Evolutionary conservation across 1,140 invertebrate genomes (phyloP).

Genomic region (Conopomorpha cramerella): DNA sequence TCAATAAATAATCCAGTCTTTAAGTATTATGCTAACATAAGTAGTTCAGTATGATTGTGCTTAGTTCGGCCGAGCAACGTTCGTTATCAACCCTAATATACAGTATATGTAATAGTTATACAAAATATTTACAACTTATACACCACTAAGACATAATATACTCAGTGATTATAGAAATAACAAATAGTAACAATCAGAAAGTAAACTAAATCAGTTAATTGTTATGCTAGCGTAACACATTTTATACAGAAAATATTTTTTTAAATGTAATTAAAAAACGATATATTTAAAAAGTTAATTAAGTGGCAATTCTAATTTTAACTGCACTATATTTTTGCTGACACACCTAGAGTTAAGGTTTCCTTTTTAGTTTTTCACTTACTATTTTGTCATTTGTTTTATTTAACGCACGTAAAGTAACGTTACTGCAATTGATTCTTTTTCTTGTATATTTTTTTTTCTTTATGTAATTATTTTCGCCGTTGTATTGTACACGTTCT

Average conservation of each 20-base stretch:
- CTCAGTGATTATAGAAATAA: constrained; percentile 34
- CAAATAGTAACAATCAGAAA: constrained; percentile 54
- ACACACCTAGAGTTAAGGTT: constrained; percentile 52
- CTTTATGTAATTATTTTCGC: constrained; percentile 56
- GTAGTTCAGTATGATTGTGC: constrained; percentile 16
- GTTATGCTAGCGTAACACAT: constrained; percentile 52
- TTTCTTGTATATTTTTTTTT: too few species aligned
- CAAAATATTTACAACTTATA: constrained; percentile 57
- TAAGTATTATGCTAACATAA: constrained; percentile 45
- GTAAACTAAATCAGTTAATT: constrained; percentile 19
- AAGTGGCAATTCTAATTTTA: constrained; percentile 56
- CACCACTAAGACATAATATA: constrained; percentile 43
- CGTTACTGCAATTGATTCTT: too few species aligned
- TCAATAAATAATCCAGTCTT: constrained; percentile 29
- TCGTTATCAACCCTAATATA: constrained; percentile 41
- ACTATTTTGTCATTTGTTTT: too few species aligned
- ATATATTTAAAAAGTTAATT: constrained; percentile 57
- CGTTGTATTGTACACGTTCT: too few species aligned
- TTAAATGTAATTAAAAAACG: constrained; percentile 34
- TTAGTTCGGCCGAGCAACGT: constrained; percentile 28
- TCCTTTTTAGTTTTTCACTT: too few species aligned
- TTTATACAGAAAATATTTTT: constrained; percentile 60
- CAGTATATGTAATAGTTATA: constrained; percentile 46
- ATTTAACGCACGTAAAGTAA: too few species aligned
- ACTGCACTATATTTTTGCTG: constrained; percentile 58